Conservation (phyloP, 2,113 vertebrate genomes). For the Eptesicus fuscus region DNA sequence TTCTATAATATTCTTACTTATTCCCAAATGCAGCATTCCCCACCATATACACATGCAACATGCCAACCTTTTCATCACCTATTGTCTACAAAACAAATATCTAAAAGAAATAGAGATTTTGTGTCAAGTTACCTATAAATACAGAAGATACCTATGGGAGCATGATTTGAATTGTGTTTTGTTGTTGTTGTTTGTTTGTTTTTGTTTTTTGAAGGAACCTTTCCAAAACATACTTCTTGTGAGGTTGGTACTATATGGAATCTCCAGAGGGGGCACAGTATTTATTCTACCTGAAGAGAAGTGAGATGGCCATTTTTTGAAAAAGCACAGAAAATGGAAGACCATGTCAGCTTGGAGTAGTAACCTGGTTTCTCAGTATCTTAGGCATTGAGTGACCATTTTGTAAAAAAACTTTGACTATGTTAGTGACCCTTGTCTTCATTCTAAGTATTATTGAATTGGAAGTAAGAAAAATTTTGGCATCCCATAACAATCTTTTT, state of each 20-base stretch:
- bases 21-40: not conserved
- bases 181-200: no score
- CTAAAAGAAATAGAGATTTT: not conserved
- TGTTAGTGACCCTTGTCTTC: not conserved
- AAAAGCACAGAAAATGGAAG: not conserved
- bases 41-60: not conserved
- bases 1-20: not conserved
- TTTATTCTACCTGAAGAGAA: not conserved
- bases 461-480: not conserved
- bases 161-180: not conserved
- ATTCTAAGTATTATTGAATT: not conserved
- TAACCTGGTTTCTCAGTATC: not conserved
- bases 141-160: not conserved
- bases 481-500: not conserved
- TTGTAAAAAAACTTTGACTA: conserved; percentile 7
- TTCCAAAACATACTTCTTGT: not conserved
- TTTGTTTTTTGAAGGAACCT: not conserved
- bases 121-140: not conserved
- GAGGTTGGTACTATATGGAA: not conserved
- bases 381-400: not conserved
- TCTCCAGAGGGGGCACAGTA: not conserved
- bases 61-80: not conserved
- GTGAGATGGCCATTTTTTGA: not conserved
- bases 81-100: not conserved
- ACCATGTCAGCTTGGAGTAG: not conserved